These are phyloP conservation scores for Chironomus riparius DNA, from an alignment of 2,888 invertebrate species.

Conservation along the genomic window DNA sequence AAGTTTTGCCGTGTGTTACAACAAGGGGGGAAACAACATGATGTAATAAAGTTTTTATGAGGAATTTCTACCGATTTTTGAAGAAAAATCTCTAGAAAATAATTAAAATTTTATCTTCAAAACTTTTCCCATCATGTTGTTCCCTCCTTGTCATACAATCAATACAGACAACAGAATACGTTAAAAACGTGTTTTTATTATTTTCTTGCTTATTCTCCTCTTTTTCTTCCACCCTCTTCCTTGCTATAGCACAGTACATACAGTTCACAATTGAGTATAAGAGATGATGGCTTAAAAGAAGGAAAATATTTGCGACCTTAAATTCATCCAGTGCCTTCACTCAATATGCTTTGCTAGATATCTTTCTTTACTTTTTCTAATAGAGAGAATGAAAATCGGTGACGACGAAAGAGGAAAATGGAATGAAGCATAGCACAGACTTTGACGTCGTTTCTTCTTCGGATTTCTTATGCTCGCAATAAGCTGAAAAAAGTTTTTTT, in stretches of 20 bases:
- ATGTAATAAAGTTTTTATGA: too few relatives aligned
- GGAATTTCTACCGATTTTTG: too few relatives aligned
- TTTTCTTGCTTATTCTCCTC: neutral
- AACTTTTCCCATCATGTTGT: too few relatives aligned
- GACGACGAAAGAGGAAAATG: neutral
- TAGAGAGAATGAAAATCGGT: neutral
- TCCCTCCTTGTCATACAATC: neutral
- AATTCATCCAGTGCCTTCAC: neutral
- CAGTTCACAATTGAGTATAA: too few relatives aligned
- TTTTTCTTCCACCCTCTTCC: neutral
- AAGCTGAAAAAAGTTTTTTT: neutral
- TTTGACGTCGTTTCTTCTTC: neutral
- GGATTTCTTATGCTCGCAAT: neutral
- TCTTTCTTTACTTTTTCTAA: neutral
- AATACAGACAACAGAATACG: neutral
- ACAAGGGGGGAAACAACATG: too few relatives aligned
- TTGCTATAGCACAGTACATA: neutral
- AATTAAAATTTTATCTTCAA: too few relatives aligned
- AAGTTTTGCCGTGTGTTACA: too few relatives aligned
- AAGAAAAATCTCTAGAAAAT: too few relatives aligned
- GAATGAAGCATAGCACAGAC: neutral
- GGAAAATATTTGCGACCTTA: conserved; percentile 3
- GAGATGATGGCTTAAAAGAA: neutral
- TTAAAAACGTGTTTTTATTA: neutral
- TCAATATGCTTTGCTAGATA: neutral